phyloP scores from a whole-genome alignment of 2,888 invertebrate genomes.

The Fabriciana adippe region DNA sequence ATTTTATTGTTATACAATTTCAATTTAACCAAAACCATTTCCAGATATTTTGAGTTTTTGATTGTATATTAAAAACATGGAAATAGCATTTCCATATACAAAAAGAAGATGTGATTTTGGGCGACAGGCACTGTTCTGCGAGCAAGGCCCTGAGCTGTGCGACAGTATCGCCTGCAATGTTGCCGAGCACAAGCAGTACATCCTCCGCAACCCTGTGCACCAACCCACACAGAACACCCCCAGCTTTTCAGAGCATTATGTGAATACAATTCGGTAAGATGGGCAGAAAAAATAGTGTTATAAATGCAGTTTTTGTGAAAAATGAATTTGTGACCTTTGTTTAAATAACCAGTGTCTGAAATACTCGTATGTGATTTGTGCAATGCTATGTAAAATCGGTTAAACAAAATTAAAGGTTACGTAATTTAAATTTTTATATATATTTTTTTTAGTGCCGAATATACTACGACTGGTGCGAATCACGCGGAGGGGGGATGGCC shows the following conservation, averaged over 20 bases:
- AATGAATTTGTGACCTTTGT: no score
- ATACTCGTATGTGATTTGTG: no score
- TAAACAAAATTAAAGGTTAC: no score
- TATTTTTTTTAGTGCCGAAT: slow-evolving; percentile 79
- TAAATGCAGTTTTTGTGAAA: no score
- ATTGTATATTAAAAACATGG: slow-evolving; percentile 46
- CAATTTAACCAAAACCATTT: no score
- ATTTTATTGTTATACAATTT: not conserved
- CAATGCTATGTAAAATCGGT: no score
- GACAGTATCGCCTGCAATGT: slow-evolving; percentile 61
- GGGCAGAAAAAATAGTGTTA: no score
- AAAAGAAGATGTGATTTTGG: slow-evolving; percentile 74
- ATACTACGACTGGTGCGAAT: slow-evolving; percentile 81
- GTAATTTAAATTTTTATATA: no score
- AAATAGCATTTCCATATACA: slow-evolving; percentile 63
- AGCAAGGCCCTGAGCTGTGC: slow-evolving; percentile 67
- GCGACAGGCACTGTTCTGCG: slow-evolving; percentile 74
- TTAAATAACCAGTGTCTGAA: no score
- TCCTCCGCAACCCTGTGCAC: slow-evolving; percentile 80
- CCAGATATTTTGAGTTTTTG: not conserved
- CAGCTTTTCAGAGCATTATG: slow-evolving; percentile 60
- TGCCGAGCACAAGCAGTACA: slow-evolving; percentile 61
- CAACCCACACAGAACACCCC: slow-evolving; percentile 73
- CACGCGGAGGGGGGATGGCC: slow-evolving; percentile 94
- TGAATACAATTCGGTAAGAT: slow-evolving; percentile 81